A percentile compares a stretch with the other conserved stretches of the same genome.
phyloP scores from a whole-genome alignment of 2,888 invertebrate genomes.

The Chymomyza amoena region DNA sequence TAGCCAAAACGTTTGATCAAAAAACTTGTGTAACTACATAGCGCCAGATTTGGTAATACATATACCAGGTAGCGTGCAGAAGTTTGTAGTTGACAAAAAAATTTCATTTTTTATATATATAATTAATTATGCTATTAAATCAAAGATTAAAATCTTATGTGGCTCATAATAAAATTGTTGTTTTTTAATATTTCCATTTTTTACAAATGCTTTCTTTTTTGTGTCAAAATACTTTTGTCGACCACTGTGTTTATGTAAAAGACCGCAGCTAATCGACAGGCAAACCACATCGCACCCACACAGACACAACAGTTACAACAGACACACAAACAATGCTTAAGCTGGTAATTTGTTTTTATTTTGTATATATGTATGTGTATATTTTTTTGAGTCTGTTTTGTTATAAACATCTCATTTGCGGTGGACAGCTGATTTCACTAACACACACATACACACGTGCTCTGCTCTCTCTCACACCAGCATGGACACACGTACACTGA shows the following conservation, averaged over 20 bases:
- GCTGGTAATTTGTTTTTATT: neutral
- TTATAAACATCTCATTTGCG: neutral
- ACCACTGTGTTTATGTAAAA: neutral
- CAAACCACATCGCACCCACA: neutral
- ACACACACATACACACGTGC: neutral
- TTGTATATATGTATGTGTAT: neutral
- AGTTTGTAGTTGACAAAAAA: no score
- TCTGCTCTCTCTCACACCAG: neutral
- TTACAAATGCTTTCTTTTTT: no score
- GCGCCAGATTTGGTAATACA: no score
- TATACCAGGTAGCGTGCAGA: no score
- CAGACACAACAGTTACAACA: neutral
- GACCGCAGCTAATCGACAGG: neutral
- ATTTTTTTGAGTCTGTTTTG: neutral
- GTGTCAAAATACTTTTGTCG: neutral
- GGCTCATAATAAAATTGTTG: no score
- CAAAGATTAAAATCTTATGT: no score
- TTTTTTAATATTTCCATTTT: no score
- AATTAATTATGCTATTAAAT: no score
- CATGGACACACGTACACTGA: conserved; percentile 6
- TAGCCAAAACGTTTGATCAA: no score
- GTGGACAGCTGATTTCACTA: neutral
- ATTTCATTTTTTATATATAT: no score
- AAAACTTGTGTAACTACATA: no score
- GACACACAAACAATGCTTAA: neutral